These are phyloP conservation scores for Dromiciops gliroides DNA, from an alignment of 2,113 vertebrate genomes.

Conservation along the genomic window DNA sequence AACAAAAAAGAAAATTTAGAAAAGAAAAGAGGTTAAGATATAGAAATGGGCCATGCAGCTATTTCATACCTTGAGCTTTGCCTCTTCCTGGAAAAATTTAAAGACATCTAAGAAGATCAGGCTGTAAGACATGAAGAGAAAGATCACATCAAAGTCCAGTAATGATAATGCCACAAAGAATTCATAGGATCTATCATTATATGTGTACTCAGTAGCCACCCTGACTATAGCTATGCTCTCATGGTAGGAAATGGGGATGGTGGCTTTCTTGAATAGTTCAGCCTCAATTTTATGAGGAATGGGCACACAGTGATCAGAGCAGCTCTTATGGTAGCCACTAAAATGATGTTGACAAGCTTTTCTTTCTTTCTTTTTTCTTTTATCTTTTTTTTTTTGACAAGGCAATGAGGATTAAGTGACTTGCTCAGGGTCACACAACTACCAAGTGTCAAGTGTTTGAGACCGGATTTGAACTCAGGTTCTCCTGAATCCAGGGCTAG, in stretches of 20 bases:
- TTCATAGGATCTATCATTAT: constrained; percentile 30
- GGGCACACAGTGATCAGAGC: constrained; percentile 21
- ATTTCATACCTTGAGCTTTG: constrained; percentile 72
- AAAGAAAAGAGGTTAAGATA: not conserved
- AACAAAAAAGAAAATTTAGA: no score
- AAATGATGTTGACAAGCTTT: not conserved
- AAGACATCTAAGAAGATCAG: constrained; percentile 76
- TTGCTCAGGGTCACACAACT: no score
- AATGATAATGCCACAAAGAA: constrained; percentile 55
- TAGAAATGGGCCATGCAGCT: constrained; percentile 81
- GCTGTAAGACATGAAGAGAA: not conserved
- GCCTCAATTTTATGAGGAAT: constrained; percentile 18
- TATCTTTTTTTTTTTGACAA: no score
- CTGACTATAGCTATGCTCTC: constrained; percentile 18
- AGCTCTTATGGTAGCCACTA: not conserved
- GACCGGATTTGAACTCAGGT: no score
- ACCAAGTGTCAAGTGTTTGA: no score
- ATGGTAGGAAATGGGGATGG: constrained; percentile 53
- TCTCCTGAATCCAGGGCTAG: no score
- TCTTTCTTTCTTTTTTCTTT: no score
- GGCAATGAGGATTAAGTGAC: no score
- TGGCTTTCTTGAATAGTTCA: not conserved
- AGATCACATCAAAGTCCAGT: constrained; percentile 53
- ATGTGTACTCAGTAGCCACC: not conserved
- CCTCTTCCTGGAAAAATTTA: constrained; percentile 16